phyloP scores from a whole-genome alignment of 2,113 vertebrate genomes.

The Raja brachyura region DNA sequence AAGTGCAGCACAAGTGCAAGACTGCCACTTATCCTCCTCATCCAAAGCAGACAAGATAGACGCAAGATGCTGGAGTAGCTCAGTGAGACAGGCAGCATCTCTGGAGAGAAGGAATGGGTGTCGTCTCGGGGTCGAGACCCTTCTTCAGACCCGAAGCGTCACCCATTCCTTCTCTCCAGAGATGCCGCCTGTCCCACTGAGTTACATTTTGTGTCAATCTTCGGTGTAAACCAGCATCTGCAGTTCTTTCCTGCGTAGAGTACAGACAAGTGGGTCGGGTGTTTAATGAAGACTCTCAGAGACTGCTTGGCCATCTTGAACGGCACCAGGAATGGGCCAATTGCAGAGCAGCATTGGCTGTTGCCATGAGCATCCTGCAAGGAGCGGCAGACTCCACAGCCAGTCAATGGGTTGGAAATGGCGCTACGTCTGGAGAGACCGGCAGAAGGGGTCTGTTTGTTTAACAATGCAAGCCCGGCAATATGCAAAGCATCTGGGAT shows the following conservation, averaged over 20 bases:
- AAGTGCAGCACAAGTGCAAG: background rate
- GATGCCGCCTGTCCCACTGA: too few species aligned
- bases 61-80: too few species aligned
- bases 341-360: constrained; percentile 12
- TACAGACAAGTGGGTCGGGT: background rate
- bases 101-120: too few species aligned
- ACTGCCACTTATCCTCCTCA: background rate
- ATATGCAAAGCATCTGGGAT: background rate
- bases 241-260: too few species aligned
- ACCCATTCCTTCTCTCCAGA: too few species aligned
- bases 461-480: background rate
- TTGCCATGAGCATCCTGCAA: background rate
- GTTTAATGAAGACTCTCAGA: background rate
- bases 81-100: too few species aligned
- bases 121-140: too few species aligned
- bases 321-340: background rate
- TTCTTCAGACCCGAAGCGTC: too few species aligned
- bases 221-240: too few species aligned
- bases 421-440: background rate
- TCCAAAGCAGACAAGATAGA: background rate
- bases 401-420: background rate
- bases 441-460: background rate
- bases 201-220: too few species aligned
- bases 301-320: background rate
- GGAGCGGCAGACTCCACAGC: background rate